These are phyloP conservation scores for Megaceryle maxima DNA, from an alignment of 2,113 vertebrate species.

Conservation along the genomic window DNA sequence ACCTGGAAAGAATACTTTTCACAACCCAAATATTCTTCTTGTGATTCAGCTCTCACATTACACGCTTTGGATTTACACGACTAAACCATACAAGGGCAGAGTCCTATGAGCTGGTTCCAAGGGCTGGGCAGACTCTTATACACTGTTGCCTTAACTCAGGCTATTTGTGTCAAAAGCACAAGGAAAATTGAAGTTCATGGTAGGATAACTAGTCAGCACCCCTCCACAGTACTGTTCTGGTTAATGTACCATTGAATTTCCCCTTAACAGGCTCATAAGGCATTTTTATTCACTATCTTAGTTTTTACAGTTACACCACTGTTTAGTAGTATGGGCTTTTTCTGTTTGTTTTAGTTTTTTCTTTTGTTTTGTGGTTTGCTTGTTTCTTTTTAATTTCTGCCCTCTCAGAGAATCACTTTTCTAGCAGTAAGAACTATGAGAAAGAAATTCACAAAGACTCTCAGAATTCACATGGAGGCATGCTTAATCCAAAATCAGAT, in stretches of 20 bases:
- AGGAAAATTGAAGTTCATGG: not conserved
- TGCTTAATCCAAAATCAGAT: constrained; percentile 1
- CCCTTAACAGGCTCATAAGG: not conserved
- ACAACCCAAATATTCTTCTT: not conserved
- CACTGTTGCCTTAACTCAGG: not conserved
- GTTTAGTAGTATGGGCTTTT: not conserved
- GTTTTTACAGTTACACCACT: not conserved
- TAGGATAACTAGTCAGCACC: not conserved
- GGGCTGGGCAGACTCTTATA: not conserved
- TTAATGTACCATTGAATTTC: not conserved
- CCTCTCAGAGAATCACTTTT: not conserved
- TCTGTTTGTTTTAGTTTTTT: not conserved
- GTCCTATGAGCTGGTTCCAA: not conserved
- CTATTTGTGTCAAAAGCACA: not conserved
- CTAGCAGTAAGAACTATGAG: not conserved
- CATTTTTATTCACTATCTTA: not conserved
- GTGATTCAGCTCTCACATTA: not conserved
- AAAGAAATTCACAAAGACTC: not conserved
- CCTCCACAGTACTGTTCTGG: not conserved
- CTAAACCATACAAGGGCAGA: not conserved
- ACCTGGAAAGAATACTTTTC: not conserved
- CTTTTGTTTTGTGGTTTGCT: not conserved
- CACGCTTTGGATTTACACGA: not conserved
- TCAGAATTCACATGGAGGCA: not conserved
- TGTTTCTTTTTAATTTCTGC: not conserved